Base-by-base conservation (phyloP, 2,113 vertebrate species). In the Heterotis niloticus region DNA sequence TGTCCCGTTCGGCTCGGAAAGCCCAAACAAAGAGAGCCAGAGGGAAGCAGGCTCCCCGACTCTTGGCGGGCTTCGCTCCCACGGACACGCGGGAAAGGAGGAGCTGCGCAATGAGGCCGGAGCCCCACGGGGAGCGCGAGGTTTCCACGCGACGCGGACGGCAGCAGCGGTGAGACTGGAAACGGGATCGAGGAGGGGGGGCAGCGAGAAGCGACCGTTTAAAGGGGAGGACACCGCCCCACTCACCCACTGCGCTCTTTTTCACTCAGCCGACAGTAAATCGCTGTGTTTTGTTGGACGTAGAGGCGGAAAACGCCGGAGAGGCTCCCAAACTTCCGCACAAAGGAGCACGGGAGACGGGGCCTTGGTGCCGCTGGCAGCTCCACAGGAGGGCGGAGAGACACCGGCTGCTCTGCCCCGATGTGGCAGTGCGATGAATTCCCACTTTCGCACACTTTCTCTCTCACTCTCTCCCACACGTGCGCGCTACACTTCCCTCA, bases 121-220 rank as follows among this genome's bases (percentile, higher is more conserved):
- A 44, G 34, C 34, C 34, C 34, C 34, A 7, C 34, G 34, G 34
- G 34, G 34, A 4, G 34, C 34, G 34, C 34, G 34, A 44, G 34
- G 66, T 71, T 78, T 67, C 77, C 66, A 66, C 77, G 70, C 66
- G 77, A 70, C 69, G 54, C 66, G 54, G 70, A 24, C 62, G 77
- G 70, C 70, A 29, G 66, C 29, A 26, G 29, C 59, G 13, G 5
- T 10, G 5, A 64, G 59, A 72, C 52, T 54, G 51, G 34, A 44
- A 44, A 44, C 34, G 34, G 34, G 34, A 44, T 44, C 34, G 34
- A 57, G 77, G 60, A 78, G 60, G 67, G 56, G 28, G 57, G 62
- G 44, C 56, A 44, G 56, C 17, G 56, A 70, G 28, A 28, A 75
- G 62, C 26, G 29, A 75, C 62, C 67, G 52, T 56, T 70, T 78